Evolutionary conservation across 1,140 invertebrate species (phyloP).

Genomic region (Drosophila erecta): DNA sequence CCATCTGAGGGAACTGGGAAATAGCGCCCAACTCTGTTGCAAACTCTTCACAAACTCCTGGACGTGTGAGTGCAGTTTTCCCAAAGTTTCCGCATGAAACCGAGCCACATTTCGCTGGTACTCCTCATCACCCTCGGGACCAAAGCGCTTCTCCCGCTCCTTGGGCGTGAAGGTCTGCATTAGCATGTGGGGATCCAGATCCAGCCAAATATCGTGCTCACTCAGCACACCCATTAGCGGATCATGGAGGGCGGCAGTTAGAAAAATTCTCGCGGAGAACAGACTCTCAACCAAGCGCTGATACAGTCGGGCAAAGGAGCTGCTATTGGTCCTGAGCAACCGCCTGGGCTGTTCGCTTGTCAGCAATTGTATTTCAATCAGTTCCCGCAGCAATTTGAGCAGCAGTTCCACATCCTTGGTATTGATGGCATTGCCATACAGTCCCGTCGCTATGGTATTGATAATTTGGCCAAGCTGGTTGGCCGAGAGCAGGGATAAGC

Average conservation of each 20-base stretch:
- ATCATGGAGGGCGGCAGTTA: constrained; percentile 95
- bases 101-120: constrained; percentile 90
- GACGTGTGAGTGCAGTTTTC: constrained; percentile 91
- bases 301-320: constrained; percentile 95
- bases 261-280: constrained; percentile 95
- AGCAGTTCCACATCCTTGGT: constrained; percentile 93
- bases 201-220: constrained; percentile 96
- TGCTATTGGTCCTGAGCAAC: constrained; percentile 92
- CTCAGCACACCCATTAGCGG: constrained; percentile 97
- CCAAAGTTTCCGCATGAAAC: constrained; percentile 92
- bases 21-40: constrained; percentile 94
- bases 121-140: constrained; percentile 85
- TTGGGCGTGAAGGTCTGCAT: constrained; percentile 85
- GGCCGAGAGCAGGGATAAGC: constrained; percentile 86
- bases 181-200: constrained; percentile 96
- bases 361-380: constrained; percentile 93
- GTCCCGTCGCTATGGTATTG: constrained; percentile 90
- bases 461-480: constrained; percentile 88
- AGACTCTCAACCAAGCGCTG: constrained; percentile 95
- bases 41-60: constrained; percentile 94
- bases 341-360: constrained; percentile 93
- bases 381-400: constrained; percentile 90
- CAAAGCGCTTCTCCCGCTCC: constrained; percentile 88
- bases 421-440: constrained; percentile 93
- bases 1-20: constrained; percentile 94